phyloP scores from a whole-genome alignment of 2,113 vertebrate species.

The Ophiodon elongatus region DNA sequence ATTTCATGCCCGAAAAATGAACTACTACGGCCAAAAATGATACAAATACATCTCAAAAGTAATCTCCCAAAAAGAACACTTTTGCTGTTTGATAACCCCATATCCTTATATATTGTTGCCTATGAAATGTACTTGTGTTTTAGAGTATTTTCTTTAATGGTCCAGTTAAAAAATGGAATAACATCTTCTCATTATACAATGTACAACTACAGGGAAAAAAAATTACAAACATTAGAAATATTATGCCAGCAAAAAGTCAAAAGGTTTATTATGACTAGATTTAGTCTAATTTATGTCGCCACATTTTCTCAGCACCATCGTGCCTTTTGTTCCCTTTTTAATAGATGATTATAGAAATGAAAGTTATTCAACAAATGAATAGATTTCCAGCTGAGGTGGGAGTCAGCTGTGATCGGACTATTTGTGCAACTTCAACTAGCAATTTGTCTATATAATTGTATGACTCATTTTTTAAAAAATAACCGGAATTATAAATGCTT shows the following conservation, averaged over 20 bases:
- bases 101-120: not conserved
- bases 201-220: not conserved
- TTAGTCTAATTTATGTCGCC: constrained; percentile 34
- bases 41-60: not conserved
- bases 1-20: not conserved
- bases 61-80: not conserved
- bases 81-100: not conserved
- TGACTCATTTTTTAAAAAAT: constrained; percentile 7
- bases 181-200: not conserved
- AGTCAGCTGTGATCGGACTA: constrained; percentile 36
- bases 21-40: not conserved
- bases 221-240: not conserved
- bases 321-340: constrained; percentile 47
- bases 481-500: constrained; percentile 16
- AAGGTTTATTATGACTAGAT: constrained; percentile 35
- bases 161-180: not conserved
- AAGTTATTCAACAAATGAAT: constrained; percentile 54
- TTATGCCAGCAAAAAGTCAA: constrained; percentile 18
- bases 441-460: constrained; percentile 20
- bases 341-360: constrained; percentile 32
- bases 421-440: constrained; percentile 43
- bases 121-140: not conserved
- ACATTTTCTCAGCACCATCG: constrained; percentile 16
- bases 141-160: not conserved
- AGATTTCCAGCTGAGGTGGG: constrained; percentile 34